A percentile compares a stretch with the other conserved stretches of the same genome.
Evolutionary conservation across 2,888 invertebrate genomes (phyloP).

Genomic region (Eupithecia subumbrata): DNA sequence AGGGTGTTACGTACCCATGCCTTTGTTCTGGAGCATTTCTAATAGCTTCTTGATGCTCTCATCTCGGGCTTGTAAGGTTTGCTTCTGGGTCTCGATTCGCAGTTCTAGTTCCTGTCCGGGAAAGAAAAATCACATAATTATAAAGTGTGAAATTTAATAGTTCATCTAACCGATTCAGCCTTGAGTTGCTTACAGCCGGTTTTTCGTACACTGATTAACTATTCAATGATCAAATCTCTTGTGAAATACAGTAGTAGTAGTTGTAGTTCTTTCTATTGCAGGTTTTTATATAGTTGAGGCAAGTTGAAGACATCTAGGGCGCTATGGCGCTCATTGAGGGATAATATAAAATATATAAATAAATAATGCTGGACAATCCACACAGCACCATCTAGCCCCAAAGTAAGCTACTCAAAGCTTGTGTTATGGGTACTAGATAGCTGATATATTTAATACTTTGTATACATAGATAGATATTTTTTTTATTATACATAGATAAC

Average conservation of each 20-base stretch:
- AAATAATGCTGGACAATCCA: too few species aligned
- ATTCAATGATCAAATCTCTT: not conserved
- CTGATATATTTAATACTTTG: too few species aligned
- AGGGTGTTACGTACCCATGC: conserved; percentile 90
- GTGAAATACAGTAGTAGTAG: too few species aligned
- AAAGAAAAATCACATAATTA: not conserved
- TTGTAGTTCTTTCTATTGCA: not conserved
- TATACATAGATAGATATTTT: too few species aligned
- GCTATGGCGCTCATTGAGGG: too few species aligned
- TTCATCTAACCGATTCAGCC: not conserved
- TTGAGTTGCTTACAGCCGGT: not conserved
- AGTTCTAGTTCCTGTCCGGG: conserved; percentile 93
- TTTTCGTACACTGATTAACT: not conserved
- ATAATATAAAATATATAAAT: too few species aligned
- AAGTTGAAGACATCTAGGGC: too few species aligned
- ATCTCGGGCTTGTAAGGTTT: conserved; percentile 97
- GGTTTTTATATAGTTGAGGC: not conserved
- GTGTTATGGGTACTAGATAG: too few species aligned
- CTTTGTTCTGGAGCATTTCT: conserved; percentile 99
- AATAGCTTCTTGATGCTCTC: conserved; percentile 99
- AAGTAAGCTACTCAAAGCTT: too few species aligned
- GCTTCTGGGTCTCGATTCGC: conserved; percentile 98
- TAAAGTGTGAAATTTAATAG: not conserved
- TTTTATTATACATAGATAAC: too few species aligned
- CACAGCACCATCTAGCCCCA: too few species aligned